Conservation (phyloP, 2,888 invertebrate genomes). For the Pherbina coryleti region DNA sequence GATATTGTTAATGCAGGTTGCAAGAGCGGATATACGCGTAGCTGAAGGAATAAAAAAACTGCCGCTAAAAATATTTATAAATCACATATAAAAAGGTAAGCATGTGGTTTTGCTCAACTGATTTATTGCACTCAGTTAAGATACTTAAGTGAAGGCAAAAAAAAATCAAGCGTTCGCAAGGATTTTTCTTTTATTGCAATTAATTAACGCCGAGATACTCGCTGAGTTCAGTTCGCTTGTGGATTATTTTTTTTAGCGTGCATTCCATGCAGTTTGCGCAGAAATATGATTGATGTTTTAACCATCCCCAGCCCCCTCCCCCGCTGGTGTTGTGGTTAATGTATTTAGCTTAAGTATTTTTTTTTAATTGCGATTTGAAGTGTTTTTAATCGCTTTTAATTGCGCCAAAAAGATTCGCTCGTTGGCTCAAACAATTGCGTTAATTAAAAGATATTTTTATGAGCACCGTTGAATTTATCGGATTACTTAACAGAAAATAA, state of each 20-base stretch:
- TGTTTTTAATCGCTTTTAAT: conserved; percentile 10
- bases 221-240: background rate
- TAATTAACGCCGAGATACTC: conserved; percentile 8
- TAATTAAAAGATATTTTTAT: conserved; percentile 24
- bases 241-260: conserved; percentile 3
- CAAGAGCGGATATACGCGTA: background rate
- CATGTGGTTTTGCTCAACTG: too few species aligned
- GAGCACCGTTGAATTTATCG: background rate
- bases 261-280: background rate
- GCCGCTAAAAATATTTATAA: too few species aligned
- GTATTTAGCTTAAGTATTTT: background rate
- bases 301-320: too few species aligned
- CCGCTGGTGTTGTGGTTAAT: background rate
- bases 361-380: background rate
- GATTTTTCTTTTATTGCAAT: conserved; percentile 20
- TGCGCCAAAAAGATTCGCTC: background rate
- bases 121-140: too few species aligned
- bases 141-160: too few species aligned
- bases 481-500: background rate
- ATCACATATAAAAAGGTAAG: too few species aligned
- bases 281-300: conserved; percentile 14
- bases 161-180: background rate
- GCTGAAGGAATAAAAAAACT: too few species aligned
- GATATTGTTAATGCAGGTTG: background rate
- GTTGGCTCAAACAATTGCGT: background rate